phyloP scores from a whole-genome alignment of 2,113 vertebrate species.

The Apteryx owenii region DNA sequence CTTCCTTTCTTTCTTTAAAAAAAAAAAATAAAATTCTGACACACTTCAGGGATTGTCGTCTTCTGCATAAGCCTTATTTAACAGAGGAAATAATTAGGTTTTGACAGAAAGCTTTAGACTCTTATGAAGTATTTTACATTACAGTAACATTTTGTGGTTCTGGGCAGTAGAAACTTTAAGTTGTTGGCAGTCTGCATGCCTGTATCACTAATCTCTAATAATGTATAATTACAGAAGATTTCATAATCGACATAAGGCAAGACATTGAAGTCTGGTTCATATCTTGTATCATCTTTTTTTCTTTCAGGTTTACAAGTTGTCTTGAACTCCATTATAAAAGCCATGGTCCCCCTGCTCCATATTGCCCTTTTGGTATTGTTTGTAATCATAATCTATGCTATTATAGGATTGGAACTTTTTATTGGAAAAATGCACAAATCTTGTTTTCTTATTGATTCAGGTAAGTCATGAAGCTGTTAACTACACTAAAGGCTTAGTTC shows the following conservation, averaged over 20 bases:
- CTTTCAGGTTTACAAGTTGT: constrained; percentile 98
- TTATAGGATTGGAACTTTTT: constrained; percentile 99
- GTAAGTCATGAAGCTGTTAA: constrained; percentile 72
- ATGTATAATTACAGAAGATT: not conserved
- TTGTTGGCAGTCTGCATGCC: not conserved
- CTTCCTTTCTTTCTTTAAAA: not conserved
- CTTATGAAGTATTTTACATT: not conserved
- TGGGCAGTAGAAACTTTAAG: not conserved
- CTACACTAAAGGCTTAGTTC: not conserved
- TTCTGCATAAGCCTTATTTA: not conserved
- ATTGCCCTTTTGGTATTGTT: constrained; percentile 99
- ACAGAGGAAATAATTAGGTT: not conserved
- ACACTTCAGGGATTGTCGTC: not conserved
- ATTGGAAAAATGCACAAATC: constrained; percentile 99
- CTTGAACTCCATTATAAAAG: constrained; percentile 99
- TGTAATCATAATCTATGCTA: constrained; percentile 99
- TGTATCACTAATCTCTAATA: not conserved
- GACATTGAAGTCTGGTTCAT: not conserved
- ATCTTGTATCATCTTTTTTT: not conserved
- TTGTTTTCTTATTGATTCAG: constrained; percentile 89
- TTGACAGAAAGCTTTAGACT: not conserved
- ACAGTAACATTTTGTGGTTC: not conserved
- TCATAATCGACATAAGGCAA: not conserved
- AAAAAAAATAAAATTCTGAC: not conserved
- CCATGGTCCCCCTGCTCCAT: constrained; percentile 99